Conservation (phyloP, 2,888 invertebrate species). For the Orthosia gracilis region DNA sequence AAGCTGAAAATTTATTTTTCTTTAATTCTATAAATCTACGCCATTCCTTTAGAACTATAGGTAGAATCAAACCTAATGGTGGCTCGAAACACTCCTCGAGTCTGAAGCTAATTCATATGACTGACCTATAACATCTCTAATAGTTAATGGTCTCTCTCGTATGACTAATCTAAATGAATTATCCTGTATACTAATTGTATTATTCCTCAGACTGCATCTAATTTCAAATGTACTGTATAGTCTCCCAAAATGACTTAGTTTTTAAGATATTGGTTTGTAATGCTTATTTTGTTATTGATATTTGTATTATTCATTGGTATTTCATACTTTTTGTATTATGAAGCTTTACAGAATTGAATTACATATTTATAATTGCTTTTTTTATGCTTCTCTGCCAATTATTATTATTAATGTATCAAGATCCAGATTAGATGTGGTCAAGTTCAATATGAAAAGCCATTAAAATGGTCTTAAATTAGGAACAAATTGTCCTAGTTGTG, state of each 20-base stretch:
- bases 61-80: too few relatives aligned
- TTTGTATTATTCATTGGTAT: constrained; percentile 2
- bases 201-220: not conserved
- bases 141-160: too few relatives aligned
- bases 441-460: constrained; percentile 6
- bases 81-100: too few relatives aligned
- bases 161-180: not conserved
- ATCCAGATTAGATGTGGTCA: not conserved
- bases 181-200: not conserved
- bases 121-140: too few relatives aligned
- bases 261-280: not conserved
- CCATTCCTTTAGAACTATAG: not conserved
- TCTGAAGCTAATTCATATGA: too few relatives aligned
- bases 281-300: not conserved
- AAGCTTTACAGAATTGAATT: constrained; percentile 30
- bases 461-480: not conserved
- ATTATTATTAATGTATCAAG: constrained; percentile 5
- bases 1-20: not conserved
- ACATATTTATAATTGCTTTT: constrained; percentile 7
- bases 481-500: too few relatives aligned
- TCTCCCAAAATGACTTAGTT: constrained; percentile 3
- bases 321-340: constrained; percentile 24
- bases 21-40: not conserved
- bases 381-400: constrained; percentile 42
- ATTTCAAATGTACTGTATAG: not conserved